Base-by-base conservation (phyloP, 2,113 vertebrate species). In the Phycodurus eques region DNA sequence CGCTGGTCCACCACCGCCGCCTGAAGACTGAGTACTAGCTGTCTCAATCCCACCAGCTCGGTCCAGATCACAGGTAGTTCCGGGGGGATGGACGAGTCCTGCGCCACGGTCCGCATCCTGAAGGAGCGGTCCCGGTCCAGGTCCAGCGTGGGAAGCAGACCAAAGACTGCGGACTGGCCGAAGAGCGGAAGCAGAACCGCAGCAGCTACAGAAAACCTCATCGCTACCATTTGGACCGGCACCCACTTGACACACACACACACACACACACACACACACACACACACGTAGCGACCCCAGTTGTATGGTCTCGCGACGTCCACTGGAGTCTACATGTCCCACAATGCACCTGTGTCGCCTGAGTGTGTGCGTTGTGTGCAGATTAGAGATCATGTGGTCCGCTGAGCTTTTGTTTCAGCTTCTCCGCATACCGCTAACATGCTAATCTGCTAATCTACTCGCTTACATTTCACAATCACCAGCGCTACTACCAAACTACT, bases 1-100 rank as follows among this genome's bases (percentile, higher is more conserved):
- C 82, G 80, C 71, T 62, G 83, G 15, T 57, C 73, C 75, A 89
- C 87, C 66, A 71, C 76, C 44, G 57, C 70, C 0, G 67, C 51
- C 39, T 74, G 84, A 47, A 88, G 80, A 54, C 64, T 85, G 27
- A 91, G 75, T 4, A 91, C 80, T 67, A 91, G 68, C 22, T 83
- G 78, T 71, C 71, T 88, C 68, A 90, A 22, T 0, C 88, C 86
- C 59, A 3, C 22, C 76, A 91, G 74, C 74, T 91, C 84, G 2
- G 86, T 87, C 88, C 85, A 83, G 57, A 90, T 70, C 59, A 66
- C 22, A 0, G 67, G 42, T 3, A 79, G 31, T 4, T 63, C 57
- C 0, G 39, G 54, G 0, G 72, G 43, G 27, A 2, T 12, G 0
- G 8, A 46, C 0, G 19, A 54, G 67, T 66, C 67, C 53, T 57